phyloP scores from a whole-genome alignment of 2,888 invertebrate species.

The Osedax fenrisi region DNA sequence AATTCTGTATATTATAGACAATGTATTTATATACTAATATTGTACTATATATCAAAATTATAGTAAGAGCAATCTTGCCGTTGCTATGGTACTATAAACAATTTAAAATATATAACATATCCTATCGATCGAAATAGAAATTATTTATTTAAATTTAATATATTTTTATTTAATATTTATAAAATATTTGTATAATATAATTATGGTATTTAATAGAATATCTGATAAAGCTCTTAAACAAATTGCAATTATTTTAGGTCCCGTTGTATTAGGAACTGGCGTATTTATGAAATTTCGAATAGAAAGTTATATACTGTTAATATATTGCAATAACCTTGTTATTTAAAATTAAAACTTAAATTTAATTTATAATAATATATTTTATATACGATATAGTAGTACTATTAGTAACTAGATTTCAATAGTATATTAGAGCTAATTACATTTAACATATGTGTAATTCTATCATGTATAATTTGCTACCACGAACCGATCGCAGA shows the following conservation, averaged over 20 bases:
- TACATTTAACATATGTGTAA: too few species aligned
- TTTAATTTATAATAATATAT: background rate
- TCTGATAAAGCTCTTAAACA: background rate
- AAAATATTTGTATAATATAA: background rate
- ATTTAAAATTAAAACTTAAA: background rate
- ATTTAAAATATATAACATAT: background rate
- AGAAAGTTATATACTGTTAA: too few species aligned
- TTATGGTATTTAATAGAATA: background rate
- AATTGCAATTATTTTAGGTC: slow-evolving; percentile 30
- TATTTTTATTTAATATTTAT: background rate
- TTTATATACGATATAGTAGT: background rate
- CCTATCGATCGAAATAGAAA: background rate
- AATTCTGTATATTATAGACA: background rate
- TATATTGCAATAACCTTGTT: background rate
- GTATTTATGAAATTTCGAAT: slow-evolving; percentile 31
- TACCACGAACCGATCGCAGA: too few species aligned
- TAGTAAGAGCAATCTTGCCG: background rate
- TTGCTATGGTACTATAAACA: background rate
- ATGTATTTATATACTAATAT: background rate
- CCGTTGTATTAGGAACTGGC: slow-evolving; percentile 31
- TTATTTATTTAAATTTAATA: background rate
- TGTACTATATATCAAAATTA: background rate
- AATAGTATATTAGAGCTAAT: too few species aligned
- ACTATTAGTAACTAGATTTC: too few species aligned
- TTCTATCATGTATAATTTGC: too few species aligned